Percentiles rank a stretch among this genome's conserved stretches.
Conservation (phyloP, 1,140 invertebrate species). For the Oedothorax gibbosus region DNA sequence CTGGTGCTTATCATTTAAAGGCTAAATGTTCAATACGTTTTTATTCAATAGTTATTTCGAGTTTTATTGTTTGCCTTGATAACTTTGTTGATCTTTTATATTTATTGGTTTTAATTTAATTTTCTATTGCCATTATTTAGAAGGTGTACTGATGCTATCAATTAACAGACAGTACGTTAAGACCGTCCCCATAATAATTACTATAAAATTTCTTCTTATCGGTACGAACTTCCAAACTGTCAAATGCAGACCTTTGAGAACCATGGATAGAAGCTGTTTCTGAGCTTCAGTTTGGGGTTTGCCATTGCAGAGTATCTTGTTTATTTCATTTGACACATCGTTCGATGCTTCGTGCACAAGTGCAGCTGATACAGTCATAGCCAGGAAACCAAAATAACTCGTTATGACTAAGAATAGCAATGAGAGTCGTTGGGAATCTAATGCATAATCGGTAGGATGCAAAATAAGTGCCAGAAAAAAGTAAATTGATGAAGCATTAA, state of each 20-base stretch:
- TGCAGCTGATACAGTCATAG: neutral
- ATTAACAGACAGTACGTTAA: neutral
- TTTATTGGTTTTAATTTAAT: too few species aligned
- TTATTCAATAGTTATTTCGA: too few species aligned
- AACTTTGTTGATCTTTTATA: too few species aligned
- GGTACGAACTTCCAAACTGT: constrained; percentile 2
- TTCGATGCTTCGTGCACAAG: neutral
- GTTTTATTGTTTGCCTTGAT: too few species aligned
- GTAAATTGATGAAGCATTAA: neutral
- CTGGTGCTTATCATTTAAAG: too few species aligned
- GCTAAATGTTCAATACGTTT: too few species aligned
- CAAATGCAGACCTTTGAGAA: neutral
- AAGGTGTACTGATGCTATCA: too few species aligned
- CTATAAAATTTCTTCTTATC: neutral
- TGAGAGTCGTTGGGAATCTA: neutral
- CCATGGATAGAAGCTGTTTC: neutral
- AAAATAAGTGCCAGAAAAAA: neutral
- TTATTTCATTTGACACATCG: neutral
- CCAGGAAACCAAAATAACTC: neutral
- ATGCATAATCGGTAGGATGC: neutral
- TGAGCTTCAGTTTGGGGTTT: neutral
- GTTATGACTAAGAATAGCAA: neutral
- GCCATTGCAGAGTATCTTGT: neutral
- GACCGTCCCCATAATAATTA: neutral
- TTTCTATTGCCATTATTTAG: too few species aligned